Conservation (phyloP, 2,888 invertebrate species). For the Habroteleia sp. region DNA sequence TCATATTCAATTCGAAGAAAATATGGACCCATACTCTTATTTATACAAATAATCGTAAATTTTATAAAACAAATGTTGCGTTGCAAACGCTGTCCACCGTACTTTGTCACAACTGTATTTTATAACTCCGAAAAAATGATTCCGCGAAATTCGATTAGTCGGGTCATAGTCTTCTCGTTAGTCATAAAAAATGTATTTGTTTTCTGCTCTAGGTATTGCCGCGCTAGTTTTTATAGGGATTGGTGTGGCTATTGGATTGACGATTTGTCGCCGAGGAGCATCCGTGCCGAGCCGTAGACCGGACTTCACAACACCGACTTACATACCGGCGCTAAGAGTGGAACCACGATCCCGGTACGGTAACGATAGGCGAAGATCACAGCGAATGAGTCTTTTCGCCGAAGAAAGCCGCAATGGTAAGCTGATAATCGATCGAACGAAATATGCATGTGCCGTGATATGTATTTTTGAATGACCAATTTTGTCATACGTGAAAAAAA, state of each 20-base stretch:
- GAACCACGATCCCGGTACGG: conserved; percentile 77
- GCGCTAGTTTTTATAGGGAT: conserved; percentile 77
- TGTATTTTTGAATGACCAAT: conserved; percentile 23
- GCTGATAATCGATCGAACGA: conserved; percentile 31
- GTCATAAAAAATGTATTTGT: conserved; percentile 25
- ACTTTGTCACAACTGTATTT: conserved; percentile 13
- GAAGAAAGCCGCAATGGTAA: conserved; percentile 78
- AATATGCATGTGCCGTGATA: conserved; percentile 14
- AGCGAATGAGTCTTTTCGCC: conserved; percentile 76
- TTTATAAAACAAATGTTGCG: too few species aligned
- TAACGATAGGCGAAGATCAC: conserved; percentile 74
- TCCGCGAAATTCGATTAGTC: conserved; percentile 33
- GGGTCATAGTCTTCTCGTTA: conserved; percentile 42
- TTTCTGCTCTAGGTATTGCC: conserved; percentile 69
- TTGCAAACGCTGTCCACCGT: conserved; percentile 9
- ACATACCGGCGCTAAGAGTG: conserved; percentile 75
- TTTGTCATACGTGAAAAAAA: not conserved
- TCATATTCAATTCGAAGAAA: too few species aligned
- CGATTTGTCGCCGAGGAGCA: conserved; percentile 75
- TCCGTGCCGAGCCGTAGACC: conserved; percentile 66
- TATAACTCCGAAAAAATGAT: conserved; percentile 13
- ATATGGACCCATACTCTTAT: too few species aligned
- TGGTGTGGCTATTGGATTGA: conserved; percentile 78
- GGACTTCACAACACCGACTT: conserved; percentile 78
- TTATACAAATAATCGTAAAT: too few species aligned